Evolutionary conservation across 1,140 invertebrate genomes (phyloP).

Genomic region (Rhopalosiphum padi): DNA sequence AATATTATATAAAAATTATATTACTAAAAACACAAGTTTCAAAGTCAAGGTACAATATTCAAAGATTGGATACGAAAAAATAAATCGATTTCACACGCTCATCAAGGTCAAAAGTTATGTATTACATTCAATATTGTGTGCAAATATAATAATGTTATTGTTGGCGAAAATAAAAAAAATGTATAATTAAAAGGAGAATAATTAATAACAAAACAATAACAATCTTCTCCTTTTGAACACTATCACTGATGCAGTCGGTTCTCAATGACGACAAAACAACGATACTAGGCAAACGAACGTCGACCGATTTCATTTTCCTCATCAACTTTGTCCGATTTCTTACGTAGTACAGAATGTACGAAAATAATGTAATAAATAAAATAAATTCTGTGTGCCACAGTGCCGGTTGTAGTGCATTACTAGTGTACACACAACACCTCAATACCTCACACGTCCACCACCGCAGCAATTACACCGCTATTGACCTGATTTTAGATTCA

Average conservation of each 20-base stretch:
- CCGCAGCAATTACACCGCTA: not conserved
- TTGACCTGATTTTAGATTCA: constrained; percentile 33
- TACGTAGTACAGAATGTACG: not conserved
- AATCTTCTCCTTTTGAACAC: not conserved
- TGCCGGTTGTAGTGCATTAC: not conserved
- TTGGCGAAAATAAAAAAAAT: not conserved
- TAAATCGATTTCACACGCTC: constrained; percentile 31
- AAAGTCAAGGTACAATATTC: constrained; percentile 42
- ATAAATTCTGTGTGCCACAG: not conserved
- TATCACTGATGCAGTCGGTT: not conserved
- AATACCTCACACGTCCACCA: not conserved
- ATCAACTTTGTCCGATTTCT: not conserved
- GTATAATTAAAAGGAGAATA: not conserved
- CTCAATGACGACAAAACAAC: not conserved
- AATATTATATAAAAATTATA: not conserved
- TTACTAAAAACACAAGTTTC: constrained; percentile 7
- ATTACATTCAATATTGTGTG: not conserved
- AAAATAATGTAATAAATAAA: constrained; percentile 2
- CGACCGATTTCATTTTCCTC: not conserved
- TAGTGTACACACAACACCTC: not conserved
- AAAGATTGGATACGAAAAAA: constrained; percentile 42
- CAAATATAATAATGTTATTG: not conserved
- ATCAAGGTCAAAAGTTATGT: not conserved
- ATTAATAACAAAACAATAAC: not conserved
- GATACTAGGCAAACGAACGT: not conserved